phyloP scores from a whole-genome alignment of 2,113 vertebrate genomes.

The Craseonycteris thonglongyai region DNA sequence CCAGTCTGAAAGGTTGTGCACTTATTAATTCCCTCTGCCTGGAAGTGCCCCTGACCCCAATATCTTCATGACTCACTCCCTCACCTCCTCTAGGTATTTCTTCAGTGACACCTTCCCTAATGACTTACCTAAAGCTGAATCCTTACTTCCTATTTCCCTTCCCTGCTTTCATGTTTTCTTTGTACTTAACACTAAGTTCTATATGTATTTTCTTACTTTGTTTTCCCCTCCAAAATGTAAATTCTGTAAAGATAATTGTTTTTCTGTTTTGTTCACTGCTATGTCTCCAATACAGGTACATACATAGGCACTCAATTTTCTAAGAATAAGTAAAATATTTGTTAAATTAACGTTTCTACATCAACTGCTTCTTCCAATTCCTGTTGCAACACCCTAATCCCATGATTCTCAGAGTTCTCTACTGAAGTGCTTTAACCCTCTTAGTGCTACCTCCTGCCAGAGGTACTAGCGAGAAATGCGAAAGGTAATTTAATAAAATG shows the following conservation, averaged over 20 bases:
- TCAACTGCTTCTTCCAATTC: not conserved
- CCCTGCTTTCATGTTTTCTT: not conserved
- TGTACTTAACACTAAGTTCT: not conserved
- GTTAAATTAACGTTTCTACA: not conserved
- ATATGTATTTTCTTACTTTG: not conserved
- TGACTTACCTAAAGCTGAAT: not conserved
- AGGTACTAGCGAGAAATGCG: too few species aligned
- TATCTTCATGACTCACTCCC: not conserved
- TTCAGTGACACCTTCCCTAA: not conserved
- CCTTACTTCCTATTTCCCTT: not conserved
- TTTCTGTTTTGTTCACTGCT: not conserved
- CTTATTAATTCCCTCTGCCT: not conserved
- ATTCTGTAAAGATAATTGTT: not conserved
- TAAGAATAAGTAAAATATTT: not conserved
- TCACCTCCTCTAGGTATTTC: not conserved
- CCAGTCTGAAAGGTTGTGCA: not conserved
- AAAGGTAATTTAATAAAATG: too few species aligned
- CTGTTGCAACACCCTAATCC: not conserved
- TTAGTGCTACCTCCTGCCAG: too few species aligned
- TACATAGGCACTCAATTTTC: not conserved
- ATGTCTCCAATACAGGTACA: not conserved
- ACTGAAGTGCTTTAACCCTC: not conserved
- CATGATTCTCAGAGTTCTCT: not conserved
- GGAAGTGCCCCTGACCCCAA: not conserved
- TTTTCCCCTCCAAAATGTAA: not conserved